Evolutionary conservation across 2,113 vertebrate genomes (phyloP), one percentile per base, ranked within the genome.

Genomic region (Cyanistes caeruleus): DNA sequence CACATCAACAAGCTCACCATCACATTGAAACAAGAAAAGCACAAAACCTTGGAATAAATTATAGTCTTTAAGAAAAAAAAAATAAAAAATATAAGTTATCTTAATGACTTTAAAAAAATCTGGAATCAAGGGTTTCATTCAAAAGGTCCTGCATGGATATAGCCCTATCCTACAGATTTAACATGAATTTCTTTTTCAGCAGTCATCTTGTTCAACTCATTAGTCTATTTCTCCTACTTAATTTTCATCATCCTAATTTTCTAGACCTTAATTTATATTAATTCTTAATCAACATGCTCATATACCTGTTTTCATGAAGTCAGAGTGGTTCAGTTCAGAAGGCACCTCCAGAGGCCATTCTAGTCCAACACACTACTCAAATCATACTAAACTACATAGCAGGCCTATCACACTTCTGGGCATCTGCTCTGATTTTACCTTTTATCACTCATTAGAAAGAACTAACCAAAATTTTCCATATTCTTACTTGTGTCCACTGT

Each of bases 341-440:
- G 20, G 33, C 13, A 55, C 6, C 8, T 51, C 37, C 2, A 1
- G 27, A 88, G 58, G 18, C 28, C 39, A 15, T 75, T 72, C 20
- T 83, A 76, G 15, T 55, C 30, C 30, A 76, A 28, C 23, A 7
- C 33, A 31, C 2, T 43, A 30, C 30, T 60, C 67, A 76, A 44
- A 55, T 80, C 14, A 83, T 9, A 18, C 13, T 62, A 6, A 48
- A 35, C 10, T 51, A 44, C 5, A 35, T 4, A 83, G 25, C 15
- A 43, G 2, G 9, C 4, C 27, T 43, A 25, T 46, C 25, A n/a
- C 0, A 0, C 48, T 16, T 46, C 67, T 21, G 31, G 9, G 4
- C 23, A 76, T 13, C 62, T 80, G 30, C 55, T 82, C 48, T 68
- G 80, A 68, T 72, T 90, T 70, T 60, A 49, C 6, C 15, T 72